These are phyloP conservation scores for Pyrrhosoma nymphula DNA, from an alignment of 2,888 invertebrate genomes.

Conservation along the genomic window DNA sequence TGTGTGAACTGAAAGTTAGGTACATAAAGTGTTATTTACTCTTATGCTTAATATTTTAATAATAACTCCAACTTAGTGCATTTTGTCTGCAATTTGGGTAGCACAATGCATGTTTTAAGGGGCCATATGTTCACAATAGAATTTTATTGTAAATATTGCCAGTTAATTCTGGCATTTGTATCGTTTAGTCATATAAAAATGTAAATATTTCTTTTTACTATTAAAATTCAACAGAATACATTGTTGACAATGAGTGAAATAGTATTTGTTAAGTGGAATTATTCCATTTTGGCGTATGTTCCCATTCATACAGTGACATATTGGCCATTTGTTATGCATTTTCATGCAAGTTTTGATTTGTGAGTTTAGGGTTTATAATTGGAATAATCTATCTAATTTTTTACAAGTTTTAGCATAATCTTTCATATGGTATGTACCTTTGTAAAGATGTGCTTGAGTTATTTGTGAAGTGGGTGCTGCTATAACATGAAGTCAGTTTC, in stretches of 20 bases:
- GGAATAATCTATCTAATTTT: constrained; percentile 70
- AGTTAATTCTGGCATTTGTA: constrained; percentile 68
- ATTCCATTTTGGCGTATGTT: constrained; percentile 60
- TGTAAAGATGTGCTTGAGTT: constrained; percentile 50
- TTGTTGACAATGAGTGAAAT: constrained; percentile 70
- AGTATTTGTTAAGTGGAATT: constrained; percentile 66
- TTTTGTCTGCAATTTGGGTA: constrained; percentile 67
- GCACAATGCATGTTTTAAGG: constrained; percentile 69
- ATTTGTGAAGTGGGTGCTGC: constrained; percentile 38
- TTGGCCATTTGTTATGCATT: constrained; percentile 71
- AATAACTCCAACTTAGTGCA: constrained; percentile 67
- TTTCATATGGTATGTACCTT: constrained; percentile 42
- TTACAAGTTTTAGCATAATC: constrained; percentile 71
- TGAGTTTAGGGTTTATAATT: constrained; percentile 70
- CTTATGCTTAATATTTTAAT: constrained; percentile 66
- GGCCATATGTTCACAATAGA: constrained; percentile 70
- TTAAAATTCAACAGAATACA: constrained; percentile 67
- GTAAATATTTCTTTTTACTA: constrained; percentile 68
- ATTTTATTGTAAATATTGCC: constrained; percentile 71
- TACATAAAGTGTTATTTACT: constrained; percentile 62
- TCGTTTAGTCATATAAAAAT: constrained; percentile 68
- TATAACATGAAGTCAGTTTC: constrained; percentile 39
- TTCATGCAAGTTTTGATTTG: constrained; percentile 66
- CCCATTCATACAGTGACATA: constrained; percentile 69
- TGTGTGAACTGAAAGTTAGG: constrained; percentile 60